Conservation (phyloP, 2,888 invertebrate genomes). For the Leucoma salicis region DNA sequence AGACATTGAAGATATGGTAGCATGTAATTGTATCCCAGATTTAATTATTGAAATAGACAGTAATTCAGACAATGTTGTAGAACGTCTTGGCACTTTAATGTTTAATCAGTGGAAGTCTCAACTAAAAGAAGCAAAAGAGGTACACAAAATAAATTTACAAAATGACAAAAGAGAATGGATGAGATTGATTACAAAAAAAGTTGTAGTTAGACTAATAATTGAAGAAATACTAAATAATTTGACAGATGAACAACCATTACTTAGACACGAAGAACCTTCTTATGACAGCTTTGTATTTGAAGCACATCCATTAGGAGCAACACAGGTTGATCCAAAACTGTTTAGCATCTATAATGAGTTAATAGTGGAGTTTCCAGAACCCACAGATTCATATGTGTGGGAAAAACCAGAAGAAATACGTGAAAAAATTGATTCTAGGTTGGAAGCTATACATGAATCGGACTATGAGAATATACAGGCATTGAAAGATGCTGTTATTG, state of each 20-base stretch:
- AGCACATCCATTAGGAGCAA: constrained; percentile 59
- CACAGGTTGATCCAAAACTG: constrained; percentile 57
- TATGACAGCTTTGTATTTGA: constrained; percentile 70
- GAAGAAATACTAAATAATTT: constrained; percentile 54
- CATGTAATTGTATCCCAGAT: constrained; percentile 81
- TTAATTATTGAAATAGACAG: constrained; percentile 76
- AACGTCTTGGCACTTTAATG: constrained; percentile 54
- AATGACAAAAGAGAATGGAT: constrained; percentile 50
- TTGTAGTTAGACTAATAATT: constrained; percentile 52
- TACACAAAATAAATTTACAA: constrained; percentile 42
- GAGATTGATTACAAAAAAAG: constrained; percentile 48
- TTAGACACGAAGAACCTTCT: constrained; percentile 19
- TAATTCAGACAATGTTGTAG: constrained; percentile 47
- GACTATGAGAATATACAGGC: constrained; percentile 68
- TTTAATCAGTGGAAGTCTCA: constrained; percentile 65
- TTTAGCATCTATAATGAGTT: constrained; percentile 60
- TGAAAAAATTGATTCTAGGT: constrained; percentile 64
- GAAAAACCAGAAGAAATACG: constrained; percentile 72
- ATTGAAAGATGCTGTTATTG: constrained; percentile 54
- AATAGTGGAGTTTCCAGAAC: constrained; percentile 70
- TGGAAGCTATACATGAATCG: constrained; percentile 67
- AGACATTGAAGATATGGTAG: constrained; percentile 79
- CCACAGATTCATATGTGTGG: constrained; percentile 67
- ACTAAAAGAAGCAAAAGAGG: constrained; percentile 54
- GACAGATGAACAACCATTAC: constrained; percentile 6